Percentiles rank a stretch among this genome's conserved stretches.
These are phyloP conservation scores for Chelidonichthys spinosus DNA, from an alignment of 2,797 vertebrate species.

Conservation along the genomic window DNA sequence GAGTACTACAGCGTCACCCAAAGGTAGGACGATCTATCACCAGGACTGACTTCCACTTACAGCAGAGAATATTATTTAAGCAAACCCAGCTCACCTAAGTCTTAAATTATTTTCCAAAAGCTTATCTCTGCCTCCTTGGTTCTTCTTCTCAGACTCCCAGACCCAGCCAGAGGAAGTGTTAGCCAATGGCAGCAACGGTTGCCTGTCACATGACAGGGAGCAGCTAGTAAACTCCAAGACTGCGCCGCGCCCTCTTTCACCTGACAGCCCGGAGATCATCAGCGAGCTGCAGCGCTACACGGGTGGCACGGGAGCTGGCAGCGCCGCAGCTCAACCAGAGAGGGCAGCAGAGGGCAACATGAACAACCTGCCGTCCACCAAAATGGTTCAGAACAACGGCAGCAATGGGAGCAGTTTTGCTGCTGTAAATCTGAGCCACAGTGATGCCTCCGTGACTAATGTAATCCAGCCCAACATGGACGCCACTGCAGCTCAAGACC, in stretches of 20 bases:
- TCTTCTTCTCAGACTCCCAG: conserved; percentile 82
- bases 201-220: conserved; percentile 83
- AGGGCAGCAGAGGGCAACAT: not conserved
- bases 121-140: not conserved
- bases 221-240: conserved; percentile 78
- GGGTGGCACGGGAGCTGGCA: not conserved
- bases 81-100: not conserved
- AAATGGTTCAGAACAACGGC: conserved; percentile 45
- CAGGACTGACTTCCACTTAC: not conserved
- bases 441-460: conserved; percentile 44
- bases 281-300: conserved; percentile 91
- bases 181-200: conserved; percentile 81
- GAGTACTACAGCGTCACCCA: conserved; percentile 79
- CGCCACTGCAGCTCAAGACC: conserved; percentile 84
- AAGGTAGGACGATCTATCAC: conserved; percentile 70
- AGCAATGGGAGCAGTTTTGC: conserved; percentile 21
- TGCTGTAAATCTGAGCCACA: conserved; percentile 45
- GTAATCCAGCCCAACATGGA: conserved; percentile 71
- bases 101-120: not conserved
- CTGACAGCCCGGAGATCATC: conserved; percentile 92
- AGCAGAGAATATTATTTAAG: not conserved
- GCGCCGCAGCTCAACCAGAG: conserved; percentile 8
- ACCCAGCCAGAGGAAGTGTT: conserved; percentile 59
- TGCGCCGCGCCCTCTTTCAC: conserved; percentile 88
- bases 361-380: conserved; percentile 31